Conservation (phyloP, 2,888 invertebrate species). For the Iphiclides podalirius region DNA sequence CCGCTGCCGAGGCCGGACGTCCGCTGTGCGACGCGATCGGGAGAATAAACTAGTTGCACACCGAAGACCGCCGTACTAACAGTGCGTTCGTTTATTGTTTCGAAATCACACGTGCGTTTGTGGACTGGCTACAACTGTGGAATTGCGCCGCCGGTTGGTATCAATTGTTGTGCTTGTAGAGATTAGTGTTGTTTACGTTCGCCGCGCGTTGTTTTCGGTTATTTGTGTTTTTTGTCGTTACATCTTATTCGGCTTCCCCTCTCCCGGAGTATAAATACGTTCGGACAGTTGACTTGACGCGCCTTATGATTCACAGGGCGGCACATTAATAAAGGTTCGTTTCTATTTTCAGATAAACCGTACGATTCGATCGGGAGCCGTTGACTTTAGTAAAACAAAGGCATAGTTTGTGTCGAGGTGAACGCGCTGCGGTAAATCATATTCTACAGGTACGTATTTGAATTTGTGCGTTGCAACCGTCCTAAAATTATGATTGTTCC, state of each 20-base stretch:
- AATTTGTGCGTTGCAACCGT: conserved; percentile 36
- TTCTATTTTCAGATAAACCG: conserved; percentile 78
- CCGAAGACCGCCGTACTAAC: conserved; percentile 46
- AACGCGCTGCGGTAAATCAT: conserved; percentile 66
- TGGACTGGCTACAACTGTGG: conserved; percentile 63
- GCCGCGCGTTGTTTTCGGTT: conserved; percentile 39
- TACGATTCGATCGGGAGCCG: conserved; percentile 72
- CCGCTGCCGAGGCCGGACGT: conserved; percentile 59
- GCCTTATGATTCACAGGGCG: conserved; percentile 59
- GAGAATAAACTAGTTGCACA: conserved; percentile 76
- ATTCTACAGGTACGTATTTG: conserved; percentile 63
- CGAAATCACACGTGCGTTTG: conserved; percentile 58
- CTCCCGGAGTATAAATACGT: conserved; percentile 55
- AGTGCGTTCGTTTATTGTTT: conserved; percentile 55
- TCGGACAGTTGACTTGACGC: conserved; percentile 53
- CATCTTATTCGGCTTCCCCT: conserved; percentile 37
- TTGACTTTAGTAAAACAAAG: conserved; percentile 74
- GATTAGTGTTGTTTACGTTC: conserved; percentile 36
- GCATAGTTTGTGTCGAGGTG: conserved; percentile 70
- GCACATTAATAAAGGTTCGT: conserved; percentile 69
- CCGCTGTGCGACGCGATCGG: conserved; percentile 61
- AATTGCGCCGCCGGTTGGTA: conserved; percentile 69
- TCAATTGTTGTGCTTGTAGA: conserved; percentile 30
- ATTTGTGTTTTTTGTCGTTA: conserved; percentile 40
- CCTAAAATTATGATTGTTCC: conserved; percentile 42